Evolutionary conservation across 2,888 invertebrate species (phyloP).

Genomic region (Xestia rhomboidea): DNA sequence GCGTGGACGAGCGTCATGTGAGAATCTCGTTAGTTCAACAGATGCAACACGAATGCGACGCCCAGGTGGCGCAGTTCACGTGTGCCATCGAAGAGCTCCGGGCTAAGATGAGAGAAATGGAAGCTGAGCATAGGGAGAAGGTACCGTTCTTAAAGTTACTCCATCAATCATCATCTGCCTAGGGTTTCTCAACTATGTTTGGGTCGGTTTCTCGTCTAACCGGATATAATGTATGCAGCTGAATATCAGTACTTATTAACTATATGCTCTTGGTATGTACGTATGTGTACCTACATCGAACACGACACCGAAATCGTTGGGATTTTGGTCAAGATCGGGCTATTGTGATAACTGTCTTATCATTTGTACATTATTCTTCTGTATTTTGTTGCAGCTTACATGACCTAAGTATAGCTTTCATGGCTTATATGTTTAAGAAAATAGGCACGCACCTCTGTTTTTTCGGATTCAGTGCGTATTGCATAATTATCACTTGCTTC

Average conservation of each 20-base stretch:
- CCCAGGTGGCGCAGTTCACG: conserved; percentile 83
- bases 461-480: too few species aligned
- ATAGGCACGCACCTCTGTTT: too few species aligned
- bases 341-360: neutral
- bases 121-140: conserved; percentile 82
- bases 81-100: conserved; percentile 84
- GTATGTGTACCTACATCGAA: too few species aligned
- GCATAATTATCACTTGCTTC: too few species aligned
- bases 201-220: neutral
- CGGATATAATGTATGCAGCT: neutral
- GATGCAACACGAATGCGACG: conserved; percentile 82
- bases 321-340: neutral
- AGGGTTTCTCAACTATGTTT: neutral
- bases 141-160: conserved; percentile 48
- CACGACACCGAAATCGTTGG: neutral
- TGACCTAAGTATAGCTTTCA: neutral
- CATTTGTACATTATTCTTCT: neutral
- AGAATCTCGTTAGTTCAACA: conserved; percentile 74
- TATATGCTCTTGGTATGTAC: neutral
- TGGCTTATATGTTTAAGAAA: too few species aligned
- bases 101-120: conserved; percentile 80
- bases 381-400: neutral
- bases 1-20: neutral
- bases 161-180: neutral
- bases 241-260: neutral